A percentile compares a stretch with the other conserved stretches of the same genome.
phyloP scores from a whole-genome alignment of 2,113 vertebrate species.

The Platanista minor region DNA sequence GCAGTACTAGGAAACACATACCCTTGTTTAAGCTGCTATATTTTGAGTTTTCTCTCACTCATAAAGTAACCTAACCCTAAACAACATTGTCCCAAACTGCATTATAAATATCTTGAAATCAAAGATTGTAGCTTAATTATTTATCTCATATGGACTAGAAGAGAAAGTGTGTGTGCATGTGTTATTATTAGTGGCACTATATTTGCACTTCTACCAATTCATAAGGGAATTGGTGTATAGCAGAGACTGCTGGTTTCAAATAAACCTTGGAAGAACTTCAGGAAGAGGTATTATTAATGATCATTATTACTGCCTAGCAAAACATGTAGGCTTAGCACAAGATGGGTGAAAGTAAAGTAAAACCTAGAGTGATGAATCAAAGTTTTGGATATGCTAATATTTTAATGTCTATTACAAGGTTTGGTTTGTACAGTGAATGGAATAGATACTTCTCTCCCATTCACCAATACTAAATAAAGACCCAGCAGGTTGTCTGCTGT shows the following conservation, averaged over 20 bases:
- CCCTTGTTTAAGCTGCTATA: background rate
- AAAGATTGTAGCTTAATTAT: background rate
- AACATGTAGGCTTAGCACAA: background rate
- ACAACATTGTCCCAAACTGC: background rate
- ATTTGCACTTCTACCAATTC: background rate
- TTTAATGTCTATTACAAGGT: background rate
- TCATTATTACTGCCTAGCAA: background rate
- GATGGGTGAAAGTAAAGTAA: background rate
- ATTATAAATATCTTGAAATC: slow-evolving; percentile 13
- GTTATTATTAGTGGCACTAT: background rate
- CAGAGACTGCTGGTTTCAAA: background rate
- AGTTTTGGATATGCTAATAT: slow-evolving; percentile 14
- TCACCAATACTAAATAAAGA: slow-evolving; percentile 22
- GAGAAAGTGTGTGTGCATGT: background rate
- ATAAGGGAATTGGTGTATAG: background rate
- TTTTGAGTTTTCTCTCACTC: background rate
- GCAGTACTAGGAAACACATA: background rate
- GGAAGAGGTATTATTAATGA: slow-evolving; percentile 38
- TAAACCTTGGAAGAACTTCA: slow-evolving; percentile 37
- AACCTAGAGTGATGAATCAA: background rate
- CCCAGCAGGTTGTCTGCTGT: slow-evolving; percentile 37
- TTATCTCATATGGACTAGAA: background rate
- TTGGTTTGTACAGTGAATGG: background rate
- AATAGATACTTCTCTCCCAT: background rate
- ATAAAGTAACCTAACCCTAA: background rate